Conservation (phyloP, 1,140 invertebrate species). For the Micrasema longulum region DNA sequence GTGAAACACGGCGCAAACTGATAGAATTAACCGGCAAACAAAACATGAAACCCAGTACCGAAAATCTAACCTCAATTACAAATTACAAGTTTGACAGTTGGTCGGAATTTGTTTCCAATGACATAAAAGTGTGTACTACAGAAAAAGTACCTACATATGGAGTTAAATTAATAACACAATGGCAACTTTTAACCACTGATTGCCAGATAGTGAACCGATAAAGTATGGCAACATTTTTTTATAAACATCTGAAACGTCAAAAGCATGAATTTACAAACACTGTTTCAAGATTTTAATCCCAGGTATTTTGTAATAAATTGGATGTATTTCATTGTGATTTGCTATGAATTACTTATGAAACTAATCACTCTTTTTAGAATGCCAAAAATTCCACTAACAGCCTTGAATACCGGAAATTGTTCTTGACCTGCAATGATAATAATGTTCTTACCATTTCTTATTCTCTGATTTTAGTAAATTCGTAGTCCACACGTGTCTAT, state of each 20-base stretch:
- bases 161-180: too few species aligned
- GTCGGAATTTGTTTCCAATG: too few species aligned
- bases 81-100: slow-evolving; percentile 38
- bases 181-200: neutral
- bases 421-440: neutral
- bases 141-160: too few species aligned
- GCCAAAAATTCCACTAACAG: too few species aligned
- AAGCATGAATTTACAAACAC: slow-evolving; percentile 87
- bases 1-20: neutral
- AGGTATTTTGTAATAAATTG: slow-evolving; percentile 71
- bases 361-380: too few species aligned
- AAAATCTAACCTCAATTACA: slow-evolving; percentile 32
- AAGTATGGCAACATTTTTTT: neutral
- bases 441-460: neutral
- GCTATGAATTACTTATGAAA: too few species aligned
- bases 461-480: slow-evolving; percentile 85
- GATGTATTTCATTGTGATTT: too few species aligned
- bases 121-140: too few species aligned
- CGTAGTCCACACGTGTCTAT: slow-evolving; percentile 91
- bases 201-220: neutral
- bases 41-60: slow-evolving; percentile 4
- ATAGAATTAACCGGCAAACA: neutral
- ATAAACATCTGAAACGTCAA: slow-evolving; percentile 52
- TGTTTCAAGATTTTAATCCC: slow-evolving; percentile 94
- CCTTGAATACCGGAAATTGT: neutral